Percentiles rank a stretch among this genome's conserved stretches.
Conservation (phyloP, 2,888 invertebrate genomes). For the Dexiosoma caninum region DNA sequence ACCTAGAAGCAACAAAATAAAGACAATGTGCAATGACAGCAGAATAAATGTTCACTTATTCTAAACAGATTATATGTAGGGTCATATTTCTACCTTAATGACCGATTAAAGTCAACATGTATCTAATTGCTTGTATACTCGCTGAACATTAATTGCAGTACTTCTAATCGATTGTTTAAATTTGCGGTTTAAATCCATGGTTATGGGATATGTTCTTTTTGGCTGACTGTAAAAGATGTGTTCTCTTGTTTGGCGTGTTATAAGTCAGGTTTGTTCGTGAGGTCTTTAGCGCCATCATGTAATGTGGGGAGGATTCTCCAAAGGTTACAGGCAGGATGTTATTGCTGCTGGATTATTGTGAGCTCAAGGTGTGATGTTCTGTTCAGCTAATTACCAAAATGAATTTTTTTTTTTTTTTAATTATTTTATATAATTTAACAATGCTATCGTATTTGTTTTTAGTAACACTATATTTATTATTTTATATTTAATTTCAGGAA, state of each 20-base stretch:
- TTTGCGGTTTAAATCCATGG: slow-evolving; percentile 23
- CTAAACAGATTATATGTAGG: no score
- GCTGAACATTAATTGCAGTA: slow-evolving; percentile 53
- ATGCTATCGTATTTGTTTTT: no score
- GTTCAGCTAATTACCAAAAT: slow-evolving; percentile 18
- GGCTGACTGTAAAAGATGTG: neutral
- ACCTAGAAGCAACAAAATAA: no score
- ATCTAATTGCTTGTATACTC: slow-evolving; percentile 34
- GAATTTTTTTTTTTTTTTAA: neutral
- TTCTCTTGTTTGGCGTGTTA: slow-evolving; percentile 11
- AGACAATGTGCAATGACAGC: no score
- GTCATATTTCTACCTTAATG: neutral
- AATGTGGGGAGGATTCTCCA: neutral
- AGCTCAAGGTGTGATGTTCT: slow-evolving; percentile 36
- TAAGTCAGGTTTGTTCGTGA: slow-evolving; percentile 36
- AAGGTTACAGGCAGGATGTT: slow-evolving; percentile 23
- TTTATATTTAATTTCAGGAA: no score
- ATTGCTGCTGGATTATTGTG: neutral
- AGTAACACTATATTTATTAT: no score
- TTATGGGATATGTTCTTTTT: neutral
- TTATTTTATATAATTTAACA: no score
- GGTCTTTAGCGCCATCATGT: slow-evolving; percentile 53
- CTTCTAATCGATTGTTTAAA: slow-evolving; percentile 61
- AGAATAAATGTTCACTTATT: no score
- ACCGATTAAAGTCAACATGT: neutral